Evolutionary conservation across 2,113 vertebrate species (phyloP).

Genomic region (Leptocoma aspasia): DNA sequence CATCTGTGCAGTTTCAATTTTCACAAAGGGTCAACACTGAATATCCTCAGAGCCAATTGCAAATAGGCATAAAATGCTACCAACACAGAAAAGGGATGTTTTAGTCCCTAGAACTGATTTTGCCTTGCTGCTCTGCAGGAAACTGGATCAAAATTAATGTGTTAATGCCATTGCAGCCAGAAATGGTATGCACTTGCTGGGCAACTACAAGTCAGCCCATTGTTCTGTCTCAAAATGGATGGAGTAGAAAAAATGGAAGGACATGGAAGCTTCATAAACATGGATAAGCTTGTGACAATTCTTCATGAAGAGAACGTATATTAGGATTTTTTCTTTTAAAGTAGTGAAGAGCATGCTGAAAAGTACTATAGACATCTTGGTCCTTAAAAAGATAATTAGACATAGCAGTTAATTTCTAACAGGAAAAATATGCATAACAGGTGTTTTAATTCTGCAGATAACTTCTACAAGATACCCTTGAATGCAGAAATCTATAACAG

Average conservation of each 20-base stretch:
- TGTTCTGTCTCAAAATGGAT: background rate
- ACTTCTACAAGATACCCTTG: background rate
- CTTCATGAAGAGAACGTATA: background rate
- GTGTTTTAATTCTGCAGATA: background rate
- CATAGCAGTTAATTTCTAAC: background rate
- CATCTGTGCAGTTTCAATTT: background rate
- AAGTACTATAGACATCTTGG: background rate
- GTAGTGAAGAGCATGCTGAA: background rate
- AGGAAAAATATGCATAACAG: background rate
- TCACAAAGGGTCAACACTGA: rapidly evolving
- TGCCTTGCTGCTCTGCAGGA: background rate
- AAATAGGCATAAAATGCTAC: background rate
- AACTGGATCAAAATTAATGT: background rate
- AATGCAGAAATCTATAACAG: background rate
- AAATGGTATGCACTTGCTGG: background rate
- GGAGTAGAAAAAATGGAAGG: background rate
- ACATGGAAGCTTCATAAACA: background rate
- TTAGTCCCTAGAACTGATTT: background rate
- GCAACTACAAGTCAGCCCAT: background rate
- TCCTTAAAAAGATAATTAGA: background rate
- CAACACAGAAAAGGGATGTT: background rate
- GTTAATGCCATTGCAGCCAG: background rate
- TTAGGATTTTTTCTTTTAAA: background rate
- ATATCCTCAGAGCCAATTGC: background rate
- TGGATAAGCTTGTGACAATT: background rate